phyloP scores from a whole-genome alignment of 2,797 vertebrate genomes.

The Momotus momota region DNA sequence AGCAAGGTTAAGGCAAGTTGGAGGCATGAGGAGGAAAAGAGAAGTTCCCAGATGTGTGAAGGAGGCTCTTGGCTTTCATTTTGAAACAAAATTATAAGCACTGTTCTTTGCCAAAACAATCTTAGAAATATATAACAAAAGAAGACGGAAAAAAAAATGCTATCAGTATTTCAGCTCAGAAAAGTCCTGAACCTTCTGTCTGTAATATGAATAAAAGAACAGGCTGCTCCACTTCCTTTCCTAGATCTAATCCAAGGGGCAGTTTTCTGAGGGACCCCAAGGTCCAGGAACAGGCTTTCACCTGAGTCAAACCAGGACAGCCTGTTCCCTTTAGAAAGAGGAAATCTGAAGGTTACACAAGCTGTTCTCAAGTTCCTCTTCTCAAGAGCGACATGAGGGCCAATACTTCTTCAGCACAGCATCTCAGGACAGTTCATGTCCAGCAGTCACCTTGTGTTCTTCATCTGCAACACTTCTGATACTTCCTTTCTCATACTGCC shows the following conservation, averaged over 20 bases:
- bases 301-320: background rate
- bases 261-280: background rate
- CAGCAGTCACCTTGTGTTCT: background rate
- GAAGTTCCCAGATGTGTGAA: background rate
- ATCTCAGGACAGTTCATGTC: background rate
- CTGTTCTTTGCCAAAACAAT: background rate
- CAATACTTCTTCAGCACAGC: background rate
- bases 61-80: background rate
- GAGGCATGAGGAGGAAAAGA: background rate
- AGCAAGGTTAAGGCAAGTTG: background rate
- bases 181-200: background rate
- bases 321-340: background rate
- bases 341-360: fast-evolving
- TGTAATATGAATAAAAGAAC: background rate
- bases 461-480: fast-evolving
- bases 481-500: background rate
- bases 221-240: background rate
- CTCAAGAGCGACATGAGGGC: background rate
- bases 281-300: background rate
- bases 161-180: background rate
- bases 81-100: background rate
- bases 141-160: too few species aligned
- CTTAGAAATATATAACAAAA: background rate
- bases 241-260: background rate
- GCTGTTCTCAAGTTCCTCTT: background rate